Conservation (phyloP, 2,797 vertebrate genomes). For the Avahi laniger region DNA sequence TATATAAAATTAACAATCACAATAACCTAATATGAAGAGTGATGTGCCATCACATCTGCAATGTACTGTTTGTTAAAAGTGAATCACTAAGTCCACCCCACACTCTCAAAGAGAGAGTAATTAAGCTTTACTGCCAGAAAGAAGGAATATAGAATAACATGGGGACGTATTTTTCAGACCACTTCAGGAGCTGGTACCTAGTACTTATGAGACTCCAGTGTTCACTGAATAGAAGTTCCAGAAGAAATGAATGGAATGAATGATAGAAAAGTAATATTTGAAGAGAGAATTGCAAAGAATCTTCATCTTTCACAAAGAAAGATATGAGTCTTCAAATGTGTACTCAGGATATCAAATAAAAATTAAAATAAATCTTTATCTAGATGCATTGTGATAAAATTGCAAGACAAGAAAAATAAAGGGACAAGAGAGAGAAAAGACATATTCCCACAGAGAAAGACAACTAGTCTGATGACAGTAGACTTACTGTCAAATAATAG, state of each 20-base stretch:
- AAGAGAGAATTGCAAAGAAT: background rate
- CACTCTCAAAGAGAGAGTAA: background rate
- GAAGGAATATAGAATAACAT: background rate
- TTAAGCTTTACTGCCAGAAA: background rate
- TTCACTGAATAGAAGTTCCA: slow-evolving; percentile 4
- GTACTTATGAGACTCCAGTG: background rate
- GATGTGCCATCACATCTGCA: background rate
- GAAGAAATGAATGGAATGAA: background rate
- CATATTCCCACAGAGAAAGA: background rate
- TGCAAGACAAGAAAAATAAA: slow-evolving; percentile 24
- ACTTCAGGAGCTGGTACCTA: background rate
- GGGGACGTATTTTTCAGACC: background rate
- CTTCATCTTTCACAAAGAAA: background rate
- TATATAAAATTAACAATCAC: background rate
- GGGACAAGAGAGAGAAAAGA: background rate
- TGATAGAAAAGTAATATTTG: background rate
- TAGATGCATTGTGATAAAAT: background rate
- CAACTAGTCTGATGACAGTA: background rate
- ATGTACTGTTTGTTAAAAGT: background rate
- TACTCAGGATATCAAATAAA: background rate
- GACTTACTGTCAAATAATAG: background rate
- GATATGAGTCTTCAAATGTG: background rate
- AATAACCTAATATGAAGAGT: background rate
- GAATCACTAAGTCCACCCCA: background rate
- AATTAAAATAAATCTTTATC: slow-evolving; percentile 25